phyloP scores from a whole-genome alignment of 2,113 vertebrate species.

The Sturnus vulgaris region DNA sequence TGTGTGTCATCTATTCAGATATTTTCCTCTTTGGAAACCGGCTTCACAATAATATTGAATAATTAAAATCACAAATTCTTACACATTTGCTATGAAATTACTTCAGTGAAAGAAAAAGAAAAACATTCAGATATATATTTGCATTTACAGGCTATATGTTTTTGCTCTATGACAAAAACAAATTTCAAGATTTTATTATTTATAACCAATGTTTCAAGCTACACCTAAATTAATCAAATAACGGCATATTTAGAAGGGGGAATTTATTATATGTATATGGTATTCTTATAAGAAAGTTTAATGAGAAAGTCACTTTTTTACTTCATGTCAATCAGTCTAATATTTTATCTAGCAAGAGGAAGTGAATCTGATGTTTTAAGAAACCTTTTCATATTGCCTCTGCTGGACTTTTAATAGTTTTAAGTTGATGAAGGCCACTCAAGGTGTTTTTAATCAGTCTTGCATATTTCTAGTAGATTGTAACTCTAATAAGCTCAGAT shows the following conservation, averaged over 20 bases:
- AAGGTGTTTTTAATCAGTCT: conserved; percentile 22
- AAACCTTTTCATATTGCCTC: not conserved
- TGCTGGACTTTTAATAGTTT: not conserved
- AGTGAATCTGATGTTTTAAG: not conserved
- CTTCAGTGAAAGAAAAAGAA: not conserved
- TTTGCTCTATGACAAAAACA: not conserved
- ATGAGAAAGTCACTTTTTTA: not conserved
- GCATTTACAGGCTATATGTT: not conserved
- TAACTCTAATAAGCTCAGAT: not conserved
- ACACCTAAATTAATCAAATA: not conserved
- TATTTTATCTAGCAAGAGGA: not conserved
- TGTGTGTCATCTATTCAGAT: not conserved
- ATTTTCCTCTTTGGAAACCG: not conserved
- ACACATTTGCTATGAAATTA: not conserved
- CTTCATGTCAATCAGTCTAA: not conserved
- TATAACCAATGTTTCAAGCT: not conserved
- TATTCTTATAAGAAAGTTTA: not conserved
- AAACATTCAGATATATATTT: not conserved
- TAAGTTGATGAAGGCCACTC: conserved; percentile 13
- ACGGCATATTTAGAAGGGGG: not conserved
- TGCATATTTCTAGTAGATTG: not conserved
- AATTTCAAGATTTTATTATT: not conserved
- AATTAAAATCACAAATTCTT: not conserved
- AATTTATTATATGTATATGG: not conserved
- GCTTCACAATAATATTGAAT: not conserved